phyloP scores from a whole-genome alignment of 2,113 vertebrate genomes.

The Tamias sibiricus region DNA sequence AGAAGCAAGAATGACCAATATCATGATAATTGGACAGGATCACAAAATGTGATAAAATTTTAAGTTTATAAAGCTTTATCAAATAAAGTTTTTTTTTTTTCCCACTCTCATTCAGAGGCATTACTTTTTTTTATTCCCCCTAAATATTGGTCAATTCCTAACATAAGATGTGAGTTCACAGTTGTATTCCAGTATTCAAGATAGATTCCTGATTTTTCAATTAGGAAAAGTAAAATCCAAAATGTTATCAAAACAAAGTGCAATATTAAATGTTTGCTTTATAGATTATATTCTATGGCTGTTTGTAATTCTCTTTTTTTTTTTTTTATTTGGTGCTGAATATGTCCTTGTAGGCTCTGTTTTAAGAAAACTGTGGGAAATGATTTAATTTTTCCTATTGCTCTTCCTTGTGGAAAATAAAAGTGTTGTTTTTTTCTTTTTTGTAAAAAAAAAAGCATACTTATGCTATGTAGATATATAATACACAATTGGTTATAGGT shows the following conservation, averaged over 20 bases:
- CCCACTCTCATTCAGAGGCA: slow-evolving; percentile 83
- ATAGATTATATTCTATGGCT: slow-evolving; percentile 94
- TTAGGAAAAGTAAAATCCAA: slow-evolving; percentile 93
- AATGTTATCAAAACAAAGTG: slow-evolving; percentile 97
- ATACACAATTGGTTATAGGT: background rate
- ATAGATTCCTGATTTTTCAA: slow-evolving; percentile 90
- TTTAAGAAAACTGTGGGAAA: slow-evolving; percentile 94
- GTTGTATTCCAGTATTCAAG: slow-evolving; percentile 93
- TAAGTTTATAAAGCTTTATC: slow-evolving; percentile 73
- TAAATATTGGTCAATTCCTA: slow-evolving; percentile 90
- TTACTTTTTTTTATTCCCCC: slow-evolving; percentile 83
- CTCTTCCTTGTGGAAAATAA: slow-evolving; percentile 96
- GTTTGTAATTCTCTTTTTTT: slow-evolving; percentile 87
- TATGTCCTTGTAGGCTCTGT: slow-evolving; percentile 95
- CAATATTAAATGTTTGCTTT: slow-evolving; percentile 98
- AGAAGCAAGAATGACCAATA: slow-evolving; percentile 86
- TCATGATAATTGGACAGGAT: slow-evolving; percentile 77
- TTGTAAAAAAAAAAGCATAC: too few relatives aligned
- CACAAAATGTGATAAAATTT: slow-evolving; percentile 72
- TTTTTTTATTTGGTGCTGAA: slow-evolving; percentile 91
- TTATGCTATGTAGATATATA: background rate
- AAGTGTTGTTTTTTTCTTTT: slow-evolving; percentile 83
- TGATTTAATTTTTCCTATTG: slow-evolving; percentile 95
- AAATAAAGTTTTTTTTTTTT: slow-evolving; percentile 81
- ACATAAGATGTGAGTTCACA: slow-evolving; percentile 84